Evolutionary conservation across 2,797 vertebrate genomes (phyloP).

Genomic region (Falco novaeseelandiae): DNA sequence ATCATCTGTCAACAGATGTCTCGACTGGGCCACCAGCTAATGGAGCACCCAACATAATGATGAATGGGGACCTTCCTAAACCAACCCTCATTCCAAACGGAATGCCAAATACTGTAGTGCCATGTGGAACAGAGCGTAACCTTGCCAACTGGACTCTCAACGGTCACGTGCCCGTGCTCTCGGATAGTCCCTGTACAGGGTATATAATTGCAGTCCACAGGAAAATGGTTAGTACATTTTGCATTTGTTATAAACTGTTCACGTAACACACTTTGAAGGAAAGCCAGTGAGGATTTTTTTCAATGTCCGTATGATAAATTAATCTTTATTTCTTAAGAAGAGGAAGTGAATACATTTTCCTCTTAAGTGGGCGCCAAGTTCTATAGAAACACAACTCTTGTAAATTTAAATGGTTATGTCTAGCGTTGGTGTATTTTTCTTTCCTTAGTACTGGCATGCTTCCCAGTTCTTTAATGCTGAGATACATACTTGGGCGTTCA

Average conservation of each 20-base stretch:
- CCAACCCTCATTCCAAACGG: constrained; percentile 88
- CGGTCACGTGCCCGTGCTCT: constrained; percentile 82
- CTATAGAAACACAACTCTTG: neutral
- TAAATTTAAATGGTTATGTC: neutral
- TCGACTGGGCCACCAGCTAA: constrained; percentile 78
- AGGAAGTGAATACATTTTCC: neutral
- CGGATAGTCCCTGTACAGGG: constrained; percentile 90
- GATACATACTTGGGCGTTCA: neutral
- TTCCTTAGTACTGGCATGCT: neutral
- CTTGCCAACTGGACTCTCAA: constrained; percentile 84
- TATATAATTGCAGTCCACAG: constrained; percentile 99
- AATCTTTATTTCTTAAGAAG: neutral
- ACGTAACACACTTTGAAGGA: fast-evolving
- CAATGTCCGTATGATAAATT: fast-evolving
- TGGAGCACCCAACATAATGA: constrained; percentile 74
- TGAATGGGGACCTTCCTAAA: constrained; percentile 80
- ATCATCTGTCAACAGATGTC: constrained; percentile 69
- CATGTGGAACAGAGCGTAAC: constrained; percentile 79
- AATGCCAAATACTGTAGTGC: constrained; percentile 85
- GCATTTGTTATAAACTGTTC: too few species aligned
- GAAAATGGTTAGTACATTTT: constrained; percentile 89
- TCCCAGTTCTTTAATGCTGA: neutral
- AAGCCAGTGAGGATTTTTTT: neutral
- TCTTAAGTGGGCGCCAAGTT: neutral
- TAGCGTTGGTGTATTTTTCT: neutral